Conservation (phyloP, 2,113 vertebrate species). For the Cephalopholis sonnerati region DNA sequence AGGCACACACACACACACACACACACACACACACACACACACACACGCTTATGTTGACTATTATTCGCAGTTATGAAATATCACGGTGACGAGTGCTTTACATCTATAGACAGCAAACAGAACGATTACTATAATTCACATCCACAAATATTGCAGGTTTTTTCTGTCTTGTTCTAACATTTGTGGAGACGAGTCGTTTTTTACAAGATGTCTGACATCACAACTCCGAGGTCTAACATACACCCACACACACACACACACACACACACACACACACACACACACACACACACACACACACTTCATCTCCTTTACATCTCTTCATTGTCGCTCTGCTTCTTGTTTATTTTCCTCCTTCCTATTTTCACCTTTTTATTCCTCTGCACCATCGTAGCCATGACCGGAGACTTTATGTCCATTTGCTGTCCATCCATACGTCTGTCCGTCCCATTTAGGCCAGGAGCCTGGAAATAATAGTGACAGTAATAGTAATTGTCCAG, state of each 20-base stretch:
- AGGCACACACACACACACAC: background rate
- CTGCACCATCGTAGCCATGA: too few species aligned
- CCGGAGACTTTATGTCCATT: too few species aligned
- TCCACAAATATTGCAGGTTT: background rate
- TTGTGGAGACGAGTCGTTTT: slow-evolving; percentile 13
- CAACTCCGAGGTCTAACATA: background rate
- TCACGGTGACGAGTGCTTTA: background rate
- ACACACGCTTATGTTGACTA: background rate
- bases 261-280: background rate
- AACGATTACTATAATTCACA: slow-evolving; percentile 38
- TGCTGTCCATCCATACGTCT: too few species aligned
- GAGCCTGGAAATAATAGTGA: too few species aligned
- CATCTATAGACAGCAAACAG: slow-evolving; percentile 48
- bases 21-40: slow-evolving; percentile 12
- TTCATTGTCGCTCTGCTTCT: too few species aligned
- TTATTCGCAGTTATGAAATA: background rate
- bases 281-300: background rate
- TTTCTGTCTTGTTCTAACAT: slow-evolving; percentile 35
- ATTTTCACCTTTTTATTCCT: background rate
- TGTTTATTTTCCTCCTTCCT: too few species aligned
- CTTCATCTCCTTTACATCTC: background rate
- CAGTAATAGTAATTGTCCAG: too few species aligned
- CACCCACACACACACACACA: background rate
- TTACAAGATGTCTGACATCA: background rate
- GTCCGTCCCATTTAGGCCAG: too few species aligned